Conservation (phyloP, 2,888 invertebrate species). For the Reticulitermes lucifugus region DNA sequence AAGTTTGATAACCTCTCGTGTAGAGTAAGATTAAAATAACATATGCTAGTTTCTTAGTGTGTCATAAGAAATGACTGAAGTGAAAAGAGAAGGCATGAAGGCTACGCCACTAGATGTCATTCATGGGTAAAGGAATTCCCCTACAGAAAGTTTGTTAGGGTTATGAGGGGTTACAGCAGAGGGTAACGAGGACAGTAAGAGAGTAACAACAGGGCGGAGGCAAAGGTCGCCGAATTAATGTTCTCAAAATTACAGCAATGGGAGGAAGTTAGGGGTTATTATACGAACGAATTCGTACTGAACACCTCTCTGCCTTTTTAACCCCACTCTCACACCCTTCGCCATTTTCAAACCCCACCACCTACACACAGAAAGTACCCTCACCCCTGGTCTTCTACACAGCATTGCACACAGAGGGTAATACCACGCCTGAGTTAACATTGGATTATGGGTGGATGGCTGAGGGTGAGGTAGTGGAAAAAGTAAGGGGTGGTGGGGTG, state of each 20-base stretch:
- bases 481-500: constrained; percentile 51
- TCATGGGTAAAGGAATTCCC: constrained; percentile 25
- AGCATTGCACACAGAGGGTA: constrained; percentile 42
- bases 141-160: constrained; percentile 32
- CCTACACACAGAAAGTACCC: constrained; percentile 27
- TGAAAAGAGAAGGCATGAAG: neutral
- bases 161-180: constrained; percentile 21
- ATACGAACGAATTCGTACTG: constrained; percentile 42
- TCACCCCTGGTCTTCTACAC: neutral
- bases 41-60: too few relatives aligned
- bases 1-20: too few relatives aligned
- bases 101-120: neutral
- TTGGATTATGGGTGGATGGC: constrained; percentile 45
- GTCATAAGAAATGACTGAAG: neutral
- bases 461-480: constrained; percentile 41
- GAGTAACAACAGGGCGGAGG: constrained; percentile 39
- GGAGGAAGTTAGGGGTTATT: constrained; percentile 41
- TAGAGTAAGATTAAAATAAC: too few relatives aligned
- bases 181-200: constrained; percentile 25
- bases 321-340: constrained; percentile 13
- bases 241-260: constrained; percentile 43
- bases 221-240: constrained; percentile 47
- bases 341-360: constrained; percentile 21
- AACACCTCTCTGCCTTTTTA: constrained; percentile 20
- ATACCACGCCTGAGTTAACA: constrained; percentile 47